A percentile compares a stretch with the other conserved stretches of the same genome.
Conservation (phyloP, 2,797 vertebrate genomes). For the Lerista edwardsae region DNA sequence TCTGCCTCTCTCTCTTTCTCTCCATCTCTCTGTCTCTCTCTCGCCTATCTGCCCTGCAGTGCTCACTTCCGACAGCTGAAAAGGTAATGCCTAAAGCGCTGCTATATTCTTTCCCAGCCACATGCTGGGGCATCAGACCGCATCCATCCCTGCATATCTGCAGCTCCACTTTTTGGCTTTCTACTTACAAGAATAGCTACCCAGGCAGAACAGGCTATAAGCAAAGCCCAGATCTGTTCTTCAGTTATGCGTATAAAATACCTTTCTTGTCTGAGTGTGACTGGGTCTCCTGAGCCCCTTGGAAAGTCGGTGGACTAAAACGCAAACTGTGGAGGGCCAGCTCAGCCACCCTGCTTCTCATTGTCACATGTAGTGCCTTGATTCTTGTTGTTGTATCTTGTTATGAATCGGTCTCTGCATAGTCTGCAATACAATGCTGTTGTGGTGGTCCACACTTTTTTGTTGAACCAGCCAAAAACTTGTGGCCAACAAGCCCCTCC, state of each 20-base stretch:
- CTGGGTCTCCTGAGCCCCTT: background rate
- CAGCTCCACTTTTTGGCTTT: background rate
- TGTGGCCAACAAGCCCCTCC: too few relatives aligned
- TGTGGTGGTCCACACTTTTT: background rate
- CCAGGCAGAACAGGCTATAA: background rate
- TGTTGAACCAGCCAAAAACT: too few relatives aligned
- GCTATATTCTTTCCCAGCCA: background rate
- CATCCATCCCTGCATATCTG: background rate
- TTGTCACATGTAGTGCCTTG: background rate
- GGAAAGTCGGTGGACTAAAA: background rate
- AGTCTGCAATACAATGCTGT: background rate
- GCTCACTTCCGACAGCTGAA: conserved; percentile 58
- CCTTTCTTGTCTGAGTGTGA: background rate
- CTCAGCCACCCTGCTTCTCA: background rate
- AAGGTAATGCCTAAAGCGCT: conserved; percentile 46
- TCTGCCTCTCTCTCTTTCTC: conserved; percentile 36
- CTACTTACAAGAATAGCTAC: too few relatives aligned
- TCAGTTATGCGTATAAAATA: background rate
- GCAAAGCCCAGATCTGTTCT: background rate
- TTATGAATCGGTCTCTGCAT: background rate
- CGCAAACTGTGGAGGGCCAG: background rate
- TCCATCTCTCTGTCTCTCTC: conserved; percentile 25
- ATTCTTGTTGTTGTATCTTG: background rate
- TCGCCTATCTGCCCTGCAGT: conserved; percentile 45
- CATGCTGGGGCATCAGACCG: background rate